Base-by-base conservation (phyloP, 2,113 vertebrate genomes). In the Oreochromis aureus region DNA sequence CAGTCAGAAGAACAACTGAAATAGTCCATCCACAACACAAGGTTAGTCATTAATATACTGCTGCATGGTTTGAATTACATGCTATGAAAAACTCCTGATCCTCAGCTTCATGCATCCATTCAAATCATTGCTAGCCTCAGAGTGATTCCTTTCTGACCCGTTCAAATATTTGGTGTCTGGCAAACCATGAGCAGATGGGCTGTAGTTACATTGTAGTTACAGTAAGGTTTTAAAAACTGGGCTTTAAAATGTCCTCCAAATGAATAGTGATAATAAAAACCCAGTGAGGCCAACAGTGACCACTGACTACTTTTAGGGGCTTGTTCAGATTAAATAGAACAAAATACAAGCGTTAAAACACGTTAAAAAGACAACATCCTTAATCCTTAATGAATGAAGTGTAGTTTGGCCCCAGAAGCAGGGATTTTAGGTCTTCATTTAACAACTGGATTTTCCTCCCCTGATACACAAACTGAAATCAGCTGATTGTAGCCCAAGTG, bases 141-240 rank as follows among this genome's bases (percentile, higher is more conserved):
- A 63, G 6, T 11, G 30, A 19, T 0, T 63, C 30, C 59, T 63
- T 34, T 63, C 1, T 63, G 59, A 1, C 30, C 1, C 0, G 30
- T 63, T 63, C 59, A 19, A 34, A 63, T 34, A 19, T 63, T 63
- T 19, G 0, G 32, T 34, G 58, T 61, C 16, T 34, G 16, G 59
- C 3, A 34, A 63, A 19, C 59, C 16, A 34, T 34, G 30, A 61
- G 1, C 59, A 19, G 59, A 63, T 63, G 16, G 59, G 16, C 16
- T 34, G 59, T 34, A 63, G 59, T 63, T 11, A 34, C 30, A 4
- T 61, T 63, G 59, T 19, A 63, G 59, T 58, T 56, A 56, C 54
- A 56, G 22, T 56, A 56, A 56, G 0, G 54, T 56, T 56, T 13
- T 32, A 59, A 59, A 59, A 32, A 61, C 5, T 61, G 58, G 58